These are phyloP conservation scores for Peromyscus californicus DNA, from an alignment of 2,113 vertebrate genomes.

Conservation along the genomic window DNA sequence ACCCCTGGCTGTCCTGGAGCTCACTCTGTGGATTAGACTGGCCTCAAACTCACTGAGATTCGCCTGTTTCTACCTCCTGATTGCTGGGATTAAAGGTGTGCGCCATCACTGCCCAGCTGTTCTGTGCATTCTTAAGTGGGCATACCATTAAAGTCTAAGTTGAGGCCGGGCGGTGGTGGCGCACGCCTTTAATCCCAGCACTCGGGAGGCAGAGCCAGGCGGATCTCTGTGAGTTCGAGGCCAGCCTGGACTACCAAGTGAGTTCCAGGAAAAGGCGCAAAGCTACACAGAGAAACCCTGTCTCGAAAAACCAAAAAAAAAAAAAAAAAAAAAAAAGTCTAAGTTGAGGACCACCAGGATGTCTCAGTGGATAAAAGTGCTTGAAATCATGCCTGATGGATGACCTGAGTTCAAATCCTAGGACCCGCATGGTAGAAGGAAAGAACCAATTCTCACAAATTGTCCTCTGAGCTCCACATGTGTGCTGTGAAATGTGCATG, in stretches of 20 bases:
- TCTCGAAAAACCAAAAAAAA: too few relatives aligned
- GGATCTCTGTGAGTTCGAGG: too few relatives aligned
- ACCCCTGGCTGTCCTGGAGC: not conserved
- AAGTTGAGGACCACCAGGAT: not conserved
- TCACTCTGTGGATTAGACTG: not conserved
- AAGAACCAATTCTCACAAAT: not conserved
- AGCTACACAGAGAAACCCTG: too few relatives aligned
- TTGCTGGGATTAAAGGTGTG: not conserved
- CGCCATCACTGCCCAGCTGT: not conserved
- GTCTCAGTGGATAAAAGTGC: not conserved
- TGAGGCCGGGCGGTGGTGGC: too few relatives aligned
- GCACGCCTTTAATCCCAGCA: too few relatives aligned
- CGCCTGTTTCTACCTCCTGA: not conserved
- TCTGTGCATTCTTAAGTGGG: rapidly evolving
- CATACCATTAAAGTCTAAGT: too few relatives aligned
- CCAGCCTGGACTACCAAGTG: too few relatives aligned
- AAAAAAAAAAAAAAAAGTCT: too few relatives aligned
- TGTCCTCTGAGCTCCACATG: not conserved
- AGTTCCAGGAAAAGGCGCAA: too few relatives aligned
- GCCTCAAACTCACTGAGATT: not conserved
- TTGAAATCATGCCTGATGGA: not conserved
- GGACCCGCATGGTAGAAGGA: not conserved
- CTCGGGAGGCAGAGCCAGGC: too few relatives aligned
- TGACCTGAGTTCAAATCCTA: not conserved
- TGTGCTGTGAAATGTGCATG: not conserved